These are phyloP conservation scores for Bruchidius siliquastri DNA, from an alignment of 2,888 invertebrate genomes.

Conservation along the genomic window DNA sequence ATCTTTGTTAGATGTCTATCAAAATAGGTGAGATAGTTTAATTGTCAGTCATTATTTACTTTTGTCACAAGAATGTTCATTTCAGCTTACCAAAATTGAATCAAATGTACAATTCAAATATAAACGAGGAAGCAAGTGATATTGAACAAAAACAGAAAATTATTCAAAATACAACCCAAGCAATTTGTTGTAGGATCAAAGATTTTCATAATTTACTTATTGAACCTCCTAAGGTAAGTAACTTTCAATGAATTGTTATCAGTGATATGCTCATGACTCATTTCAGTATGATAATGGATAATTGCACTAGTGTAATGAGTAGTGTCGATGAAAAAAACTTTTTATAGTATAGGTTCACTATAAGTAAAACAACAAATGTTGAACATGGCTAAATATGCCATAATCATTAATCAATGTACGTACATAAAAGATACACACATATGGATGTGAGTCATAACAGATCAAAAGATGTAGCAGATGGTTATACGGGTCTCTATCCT, in stretches of 20 bases:
- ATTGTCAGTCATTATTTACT: background rate
- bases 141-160: constrained; percentile 57
- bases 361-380: too few relatives aligned
- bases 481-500: too few relatives aligned
- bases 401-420: too few relatives aligned
- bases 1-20: constrained; percentile 59
- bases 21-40: constrained; percentile 42
- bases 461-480: too few relatives aligned
- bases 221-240: constrained; percentile 65
- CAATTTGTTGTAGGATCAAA: constrained; percentile 62
- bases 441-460: too few relatives aligned
- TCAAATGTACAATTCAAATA: constrained; percentile 38
- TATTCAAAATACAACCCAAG: constrained; percentile 58
- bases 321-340: too few relatives aligned
- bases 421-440: too few relatives aligned
- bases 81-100: constrained; percentile 36
- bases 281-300: too few relatives aligned
- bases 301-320: too few relatives aligned
- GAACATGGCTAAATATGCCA: too few relatives aligned
- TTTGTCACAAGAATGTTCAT: constrained; percentile 8
- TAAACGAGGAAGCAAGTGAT: constrained; percentile 48
- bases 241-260: background rate
- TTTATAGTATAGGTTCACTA: too few relatives aligned
- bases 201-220: constrained; percentile 64
- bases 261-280: too few relatives aligned